These are phyloP conservation scores for Perognathus longimembris DNA, from an alignment of 2,113 vertebrate genomes.

Conservation along the genomic window DNA sequence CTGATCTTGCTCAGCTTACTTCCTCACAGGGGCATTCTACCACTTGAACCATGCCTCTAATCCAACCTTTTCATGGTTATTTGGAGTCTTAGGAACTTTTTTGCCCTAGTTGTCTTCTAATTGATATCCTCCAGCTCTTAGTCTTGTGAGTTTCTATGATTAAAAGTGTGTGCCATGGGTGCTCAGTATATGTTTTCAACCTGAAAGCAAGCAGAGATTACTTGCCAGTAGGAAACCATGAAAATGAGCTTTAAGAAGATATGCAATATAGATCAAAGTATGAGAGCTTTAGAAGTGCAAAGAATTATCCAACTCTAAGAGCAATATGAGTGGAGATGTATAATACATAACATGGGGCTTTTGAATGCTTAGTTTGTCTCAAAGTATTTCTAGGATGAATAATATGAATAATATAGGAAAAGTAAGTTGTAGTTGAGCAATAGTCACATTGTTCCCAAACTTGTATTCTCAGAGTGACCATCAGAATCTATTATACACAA, in stretches of 20 bases:
- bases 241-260: neutral
- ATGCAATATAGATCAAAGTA: neutral
- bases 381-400: too few relatives aligned
- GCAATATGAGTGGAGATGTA: neutral
- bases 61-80: too few relatives aligned
- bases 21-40: too few relatives aligned
- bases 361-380: neutral
- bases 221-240: neutral
- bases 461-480: neutral
- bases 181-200: neutral
- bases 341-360: neutral
- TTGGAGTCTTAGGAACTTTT: too few relatives aligned
- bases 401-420: neutral
- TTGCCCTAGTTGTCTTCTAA: too few relatives aligned
- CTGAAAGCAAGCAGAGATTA: neutral
- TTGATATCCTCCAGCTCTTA: too few relatives aligned
- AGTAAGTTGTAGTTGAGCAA: neutral
- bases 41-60: too few relatives aligned
- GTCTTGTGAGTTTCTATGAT: too few relatives aligned
- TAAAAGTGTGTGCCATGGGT: too few relatives aligned
- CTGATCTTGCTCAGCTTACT: too few relatives aligned
- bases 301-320: too few relatives aligned
- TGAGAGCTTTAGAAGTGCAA: accelerated
- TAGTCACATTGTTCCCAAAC: neutral
- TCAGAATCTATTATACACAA: neutral